Evolutionary conservation across 2,113 vertebrate species (phyloP).

Genomic region (Dissostichus mawsoni): DNA sequence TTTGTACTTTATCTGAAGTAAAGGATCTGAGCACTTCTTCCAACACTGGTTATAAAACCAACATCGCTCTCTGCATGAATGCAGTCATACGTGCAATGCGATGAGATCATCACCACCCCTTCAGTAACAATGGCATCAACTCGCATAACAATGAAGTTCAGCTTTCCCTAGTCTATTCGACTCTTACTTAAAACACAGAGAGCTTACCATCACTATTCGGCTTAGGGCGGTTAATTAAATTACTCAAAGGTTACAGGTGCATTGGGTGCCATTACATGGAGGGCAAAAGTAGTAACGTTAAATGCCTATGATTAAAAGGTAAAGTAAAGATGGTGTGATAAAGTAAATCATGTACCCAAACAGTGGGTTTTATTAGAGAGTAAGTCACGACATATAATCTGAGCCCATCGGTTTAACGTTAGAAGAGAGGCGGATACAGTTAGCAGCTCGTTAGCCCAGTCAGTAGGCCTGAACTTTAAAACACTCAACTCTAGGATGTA

Average conservation of each 20-base stretch:
- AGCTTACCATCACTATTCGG: neutral
- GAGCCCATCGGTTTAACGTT: conserved; percentile 52
- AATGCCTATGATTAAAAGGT: neutral
- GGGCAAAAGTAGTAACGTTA: neutral
- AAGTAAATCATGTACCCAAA: conserved; percentile 4
- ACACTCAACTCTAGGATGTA: neutral
- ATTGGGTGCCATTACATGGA: conserved; percentile 35
- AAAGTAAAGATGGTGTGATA: neutral
- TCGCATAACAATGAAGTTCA: neutral
- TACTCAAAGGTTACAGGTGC: conserved; percentile 50
- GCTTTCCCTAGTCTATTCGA: neutral
- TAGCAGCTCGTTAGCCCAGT: conserved; percentile 59
- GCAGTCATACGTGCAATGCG: neutral
- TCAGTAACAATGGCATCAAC: neutral
- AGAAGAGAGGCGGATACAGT: conserved; percentile 62
- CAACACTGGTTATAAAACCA: neutral
- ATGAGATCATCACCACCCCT: conserved; percentile 18
- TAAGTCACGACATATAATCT: conserved; percentile 29
- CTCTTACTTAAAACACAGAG: neutral
- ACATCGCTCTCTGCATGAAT: neutral
- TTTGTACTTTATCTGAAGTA: too few relatives aligned
- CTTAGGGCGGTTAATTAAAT: neutral
- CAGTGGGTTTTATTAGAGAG: neutral
- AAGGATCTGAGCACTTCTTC: too few relatives aligned
- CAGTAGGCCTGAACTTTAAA: conserved; percentile 37